Base-by-base conservation (phyloP, 2,888 invertebrate genomes). In the Anoplius nigerrimus region DNA sequence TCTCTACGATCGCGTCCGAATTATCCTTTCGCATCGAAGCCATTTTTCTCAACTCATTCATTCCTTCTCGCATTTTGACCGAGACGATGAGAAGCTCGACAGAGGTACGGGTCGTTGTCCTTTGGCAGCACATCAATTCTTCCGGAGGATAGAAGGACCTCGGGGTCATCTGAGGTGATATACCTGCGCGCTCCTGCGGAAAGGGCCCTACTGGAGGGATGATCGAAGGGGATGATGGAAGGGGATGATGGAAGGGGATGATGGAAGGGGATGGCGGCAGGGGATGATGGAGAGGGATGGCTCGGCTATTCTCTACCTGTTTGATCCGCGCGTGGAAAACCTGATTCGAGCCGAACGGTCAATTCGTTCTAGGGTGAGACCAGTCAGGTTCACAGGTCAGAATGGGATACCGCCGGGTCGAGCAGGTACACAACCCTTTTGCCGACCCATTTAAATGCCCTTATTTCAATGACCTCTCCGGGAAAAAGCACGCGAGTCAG, bases 391-490 rank as follows among this genome's bases (percentile, higher is more conserved):
- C 59, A 68, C 51, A 55, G 60, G 56, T 51, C 22, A 69, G 51
- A 60, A 34, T 66, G 67, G 68, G 62, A 34, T n/a, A 54, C 45
- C 61, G 67, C 73, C 79, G 84, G 87, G 85, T 87, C 84, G 55
- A 68, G 83, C 87, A 87, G 87, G 87, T 87, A 87, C 82, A 85
- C 84, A 82, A 87, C 85, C 87, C 85, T 82, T 84, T 76, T 66
- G 27, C 71, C 76, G 82, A 63, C 71, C 82, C 78, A 72, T 84
- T 86, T 86, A 85, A 86, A 86, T 85, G 83, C 74, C 83, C 81
- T 79, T 72, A 74, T 75, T 75, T 75, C 34, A 60, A 20, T 8
- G 13, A 16, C 18, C 18, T 5, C 16, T n/a, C 16, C 6, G n/a
- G 11, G 16, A 16, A 8, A 2, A 16, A 16, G 48, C 48, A 5